Evolutionary conservation across 2,888 invertebrate genomes (phyloP).

Genomic region (Cerceris rybyensis): DNA sequence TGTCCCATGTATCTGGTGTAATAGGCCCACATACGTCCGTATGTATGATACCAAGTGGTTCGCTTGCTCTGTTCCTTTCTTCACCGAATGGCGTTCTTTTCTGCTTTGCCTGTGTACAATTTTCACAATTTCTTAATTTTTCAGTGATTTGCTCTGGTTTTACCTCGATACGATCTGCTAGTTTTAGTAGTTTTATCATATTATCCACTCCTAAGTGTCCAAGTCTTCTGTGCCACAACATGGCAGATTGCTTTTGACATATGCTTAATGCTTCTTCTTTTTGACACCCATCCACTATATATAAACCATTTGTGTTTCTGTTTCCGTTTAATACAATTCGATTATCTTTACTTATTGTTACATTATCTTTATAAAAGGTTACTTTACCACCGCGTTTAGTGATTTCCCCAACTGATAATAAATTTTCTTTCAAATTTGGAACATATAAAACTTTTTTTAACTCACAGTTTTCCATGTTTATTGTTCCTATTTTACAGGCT

Average conservation of each 20-base stretch:
- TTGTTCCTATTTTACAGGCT: neutral
- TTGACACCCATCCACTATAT: neutral
- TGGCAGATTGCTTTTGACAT: neutral
- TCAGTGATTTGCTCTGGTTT: neutral
- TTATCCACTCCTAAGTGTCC: conserved; percentile 4
- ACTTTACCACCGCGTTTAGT: conserved; percentile 18
- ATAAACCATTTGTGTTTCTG: neutral
- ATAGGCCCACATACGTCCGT: conserved; percentile 63
- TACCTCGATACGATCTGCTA: conserved; percentile 10
- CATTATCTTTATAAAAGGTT: conserved; percentile 1
- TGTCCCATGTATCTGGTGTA: conserved; percentile 55
- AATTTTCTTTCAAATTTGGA: too few relatives aligned
- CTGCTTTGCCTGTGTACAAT: conserved; percentile 56
- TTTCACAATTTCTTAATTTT: conserved; percentile 7
- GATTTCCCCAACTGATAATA: conserved; percentile 13
- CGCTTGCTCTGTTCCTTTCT: conserved; percentile 40
- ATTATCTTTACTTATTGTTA: neutral
- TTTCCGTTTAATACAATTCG: neutral
- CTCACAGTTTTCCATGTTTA: neutral
- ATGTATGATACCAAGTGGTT: conserved; percentile 56
- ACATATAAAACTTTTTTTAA: conserved; percentile 14
- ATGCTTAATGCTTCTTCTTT: neutral
- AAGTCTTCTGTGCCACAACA: conserved; percentile 9
- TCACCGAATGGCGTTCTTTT: conserved; percentile 24
- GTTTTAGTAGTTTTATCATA: conserved; percentile 2